Percentiles rank a stretch among this genome's conserved stretches.
These are phyloP conservation scores for Timema cristinae DNA, from an alignment of 2,888 invertebrate genomes.

Conservation along the genomic window DNA sequence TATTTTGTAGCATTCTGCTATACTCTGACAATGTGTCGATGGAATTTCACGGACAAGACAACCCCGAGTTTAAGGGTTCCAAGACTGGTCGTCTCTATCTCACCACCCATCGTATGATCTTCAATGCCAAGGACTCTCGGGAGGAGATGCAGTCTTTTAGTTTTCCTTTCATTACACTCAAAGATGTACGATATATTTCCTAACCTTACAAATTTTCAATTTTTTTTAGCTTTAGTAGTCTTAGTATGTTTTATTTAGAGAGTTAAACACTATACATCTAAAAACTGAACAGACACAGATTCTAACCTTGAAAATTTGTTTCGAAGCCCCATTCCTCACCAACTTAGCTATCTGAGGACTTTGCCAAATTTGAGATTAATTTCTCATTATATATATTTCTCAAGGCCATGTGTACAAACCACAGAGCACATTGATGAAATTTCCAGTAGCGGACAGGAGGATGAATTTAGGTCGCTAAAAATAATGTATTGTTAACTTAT, in stretches of 20 bases:
- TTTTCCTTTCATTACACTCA: slow-evolving; percentile 85
- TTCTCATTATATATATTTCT: no score
- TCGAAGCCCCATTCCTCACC: no score
- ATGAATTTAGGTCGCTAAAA: no score
- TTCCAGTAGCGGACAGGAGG: no score
- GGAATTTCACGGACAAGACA: slow-evolving; percentile 81
- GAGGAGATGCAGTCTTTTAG: slow-evolving; percentile 91
- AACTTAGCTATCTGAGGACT: no score
- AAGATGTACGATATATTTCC: slow-evolving; percentile 56
- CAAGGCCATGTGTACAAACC: no score
- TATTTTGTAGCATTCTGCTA: slow-evolving; percentile 74
- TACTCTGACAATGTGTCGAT: slow-evolving; percentile 90
- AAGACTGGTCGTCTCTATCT: slow-evolving; percentile 90
- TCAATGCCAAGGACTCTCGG: slow-evolving; percentile 71
- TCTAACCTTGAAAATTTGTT: no score
- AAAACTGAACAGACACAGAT: no score
- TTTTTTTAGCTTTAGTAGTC: not conserved
- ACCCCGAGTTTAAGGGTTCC: slow-evolving; percentile 68
- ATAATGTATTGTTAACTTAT: no score
- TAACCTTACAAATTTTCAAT: slow-evolving; percentile 18
- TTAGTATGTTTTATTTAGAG: not conserved
- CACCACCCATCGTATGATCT: slow-evolving; percentile 95
- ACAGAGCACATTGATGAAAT: no score
- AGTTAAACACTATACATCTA: no score
- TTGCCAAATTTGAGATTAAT: no score